Percentiles rank a stretch among this genome's conserved stretches.
Conservation (phyloP, 2,888 invertebrate genomes). For the Limnephilus auricula region DNA sequence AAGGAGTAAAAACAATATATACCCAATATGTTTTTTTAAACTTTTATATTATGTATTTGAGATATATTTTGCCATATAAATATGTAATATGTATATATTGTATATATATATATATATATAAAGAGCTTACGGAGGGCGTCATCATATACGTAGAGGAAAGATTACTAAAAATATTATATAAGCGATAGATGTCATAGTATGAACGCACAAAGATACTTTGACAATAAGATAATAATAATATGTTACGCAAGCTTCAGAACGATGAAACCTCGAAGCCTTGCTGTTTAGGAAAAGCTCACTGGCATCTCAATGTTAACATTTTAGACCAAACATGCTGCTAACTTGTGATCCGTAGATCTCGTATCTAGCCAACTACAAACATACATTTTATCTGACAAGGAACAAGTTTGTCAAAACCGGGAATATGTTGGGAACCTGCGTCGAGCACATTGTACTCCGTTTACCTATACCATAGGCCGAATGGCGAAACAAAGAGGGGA, state of each 20-base stretch:
- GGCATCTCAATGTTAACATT: neutral
- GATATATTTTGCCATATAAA: no score
- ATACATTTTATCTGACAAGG: neutral
- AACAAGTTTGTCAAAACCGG: neutral
- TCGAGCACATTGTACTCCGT: constrained; percentile 22
- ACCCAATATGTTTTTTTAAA: no score
- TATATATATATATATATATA: no score
- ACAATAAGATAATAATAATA: neutral
- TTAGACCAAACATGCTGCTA: neutral
- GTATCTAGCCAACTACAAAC: neutral
- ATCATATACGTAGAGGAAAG: no score
- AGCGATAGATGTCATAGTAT: no score
- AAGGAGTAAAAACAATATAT: no score
- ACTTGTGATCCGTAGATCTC: neutral
- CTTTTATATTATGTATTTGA: no score
- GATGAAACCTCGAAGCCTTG: neutral
- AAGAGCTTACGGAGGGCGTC: no score
- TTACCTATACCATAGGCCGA: constrained; percentile 46
- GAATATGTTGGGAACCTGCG: constrained; percentile 28
- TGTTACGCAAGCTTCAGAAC: neutral
- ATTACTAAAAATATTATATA: no score
- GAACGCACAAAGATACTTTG: neutral
- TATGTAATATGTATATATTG: no score
- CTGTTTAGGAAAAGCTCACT: neutral
- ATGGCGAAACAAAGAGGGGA: constrained; percentile 55